phyloP scores from a whole-genome alignment of 2,888 invertebrate genomes.

The Lepidochrysops patricia region DNA sequence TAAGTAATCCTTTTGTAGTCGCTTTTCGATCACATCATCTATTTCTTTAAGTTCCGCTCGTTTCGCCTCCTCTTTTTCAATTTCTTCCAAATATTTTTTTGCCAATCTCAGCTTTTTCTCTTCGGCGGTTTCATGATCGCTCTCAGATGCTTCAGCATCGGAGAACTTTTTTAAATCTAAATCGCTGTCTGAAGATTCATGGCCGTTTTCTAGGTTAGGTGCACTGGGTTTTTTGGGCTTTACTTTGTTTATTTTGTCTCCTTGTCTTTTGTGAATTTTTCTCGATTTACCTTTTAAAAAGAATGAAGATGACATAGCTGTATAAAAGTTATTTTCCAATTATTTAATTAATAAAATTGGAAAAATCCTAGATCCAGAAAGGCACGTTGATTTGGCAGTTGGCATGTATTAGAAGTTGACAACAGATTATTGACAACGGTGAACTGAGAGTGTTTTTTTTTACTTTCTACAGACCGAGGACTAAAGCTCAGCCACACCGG shows the following conservation, averaged over 20 bases:
- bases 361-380: background rate
- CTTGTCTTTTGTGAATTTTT: slow-evolving; percentile 70
- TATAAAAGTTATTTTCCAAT: slow-evolving; percentile 9
- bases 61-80: slow-evolving; percentile 85
- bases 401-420: slow-evolving; percentile 3
- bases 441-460: background rate
- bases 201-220: slow-evolving; percentile 67
- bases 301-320: slow-evolving; percentile 72
- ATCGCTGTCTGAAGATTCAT: slow-evolving; percentile 79
- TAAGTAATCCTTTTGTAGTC: slow-evolving; percentile 88
- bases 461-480: background rate
- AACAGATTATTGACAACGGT: background rate
- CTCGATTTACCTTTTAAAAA: slow-evolving; percentile 76
- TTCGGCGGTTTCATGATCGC: slow-evolving; percentile 87
- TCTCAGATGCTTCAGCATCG: slow-evolving; percentile 66
- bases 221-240: slow-evolving; percentile 47
- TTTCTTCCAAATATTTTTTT: slow-evolving; percentile 90
- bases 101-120: slow-evolving; percentile 93
- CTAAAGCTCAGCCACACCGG: no score
- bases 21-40: slow-evolving; percentile 80
- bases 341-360: background rate
- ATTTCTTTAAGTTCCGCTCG: slow-evolving; percentile 78
- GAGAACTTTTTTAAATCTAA: slow-evolving; percentile 75
- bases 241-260: slow-evolving; percentile 54
- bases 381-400: slow-evolving; percentile 25